Percentiles rank a stretch among this genome's conserved stretches.
phyloP scores from a whole-genome alignment of 2,888 invertebrate genomes.

The Lottia scabra region DNA sequence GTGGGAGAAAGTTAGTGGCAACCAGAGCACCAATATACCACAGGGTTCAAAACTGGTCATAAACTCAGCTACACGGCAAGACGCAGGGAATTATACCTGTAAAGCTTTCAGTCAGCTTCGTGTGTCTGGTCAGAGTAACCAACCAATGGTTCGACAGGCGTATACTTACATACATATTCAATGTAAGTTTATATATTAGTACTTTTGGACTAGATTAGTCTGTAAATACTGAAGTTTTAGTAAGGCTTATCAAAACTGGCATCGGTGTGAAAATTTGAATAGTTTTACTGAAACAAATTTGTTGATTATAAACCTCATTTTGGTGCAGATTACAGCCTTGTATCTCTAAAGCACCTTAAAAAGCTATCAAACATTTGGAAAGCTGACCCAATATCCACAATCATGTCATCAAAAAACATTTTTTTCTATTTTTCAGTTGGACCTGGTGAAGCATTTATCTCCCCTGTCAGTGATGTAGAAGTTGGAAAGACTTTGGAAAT shows the following conservation, averaged over 20 bases:
- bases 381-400: no score
- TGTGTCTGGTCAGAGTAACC: conserved; percentile 38
- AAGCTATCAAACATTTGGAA: no score
- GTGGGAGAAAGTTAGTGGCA: conserved; percentile 44
- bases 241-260: no score
- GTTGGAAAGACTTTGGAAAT: conserved; percentile 35
- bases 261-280: no score
- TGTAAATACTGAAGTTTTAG: no score
- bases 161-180: conserved; percentile 47
- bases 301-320: no score
- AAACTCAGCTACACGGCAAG: conserved; percentile 28
- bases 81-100: conserved; percentile 54
- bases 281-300: no score
- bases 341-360: no score
- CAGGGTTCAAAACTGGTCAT: conserved; percentile 36
- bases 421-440: conserved; percentile 32
- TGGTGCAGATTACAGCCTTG: no score
- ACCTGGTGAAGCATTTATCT: conserved; percentile 47
- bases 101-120: conserved; percentile 42
- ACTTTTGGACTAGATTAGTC: no score
- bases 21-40: conserved; percentile 21
- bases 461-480: conserved; percentile 40
- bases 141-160: conserved; percentile 33
- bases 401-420: neutral
- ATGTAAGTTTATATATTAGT: conserved; percentile 44